Conservation (phyloP, 2,113 vertebrate genomes). For the Stigmatopora nigra region DNA sequence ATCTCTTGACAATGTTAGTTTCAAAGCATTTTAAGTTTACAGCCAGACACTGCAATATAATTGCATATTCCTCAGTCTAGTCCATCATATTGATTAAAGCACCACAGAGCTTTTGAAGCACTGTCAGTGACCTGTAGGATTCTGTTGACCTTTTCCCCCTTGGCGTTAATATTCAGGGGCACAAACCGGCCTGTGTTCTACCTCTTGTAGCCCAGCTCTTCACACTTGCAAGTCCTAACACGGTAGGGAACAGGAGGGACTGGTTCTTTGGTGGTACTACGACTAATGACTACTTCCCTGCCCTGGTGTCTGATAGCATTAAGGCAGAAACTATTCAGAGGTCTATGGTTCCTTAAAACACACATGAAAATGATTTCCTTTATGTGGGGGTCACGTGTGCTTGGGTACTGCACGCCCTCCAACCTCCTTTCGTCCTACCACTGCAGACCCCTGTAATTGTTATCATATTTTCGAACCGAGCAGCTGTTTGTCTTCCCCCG, state of each 20-base stretch:
- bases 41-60: constrained; percentile 28
- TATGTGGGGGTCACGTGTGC: constrained; percentile 54
- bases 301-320: constrained; percentile 53
- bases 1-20: constrained; percentile 48
- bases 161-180: background rate
- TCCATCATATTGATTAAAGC: constrained; percentile 14
- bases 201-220: background rate
- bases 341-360: constrained; percentile 43
- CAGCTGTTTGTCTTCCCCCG: constrained; percentile 59
- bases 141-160: background rate
- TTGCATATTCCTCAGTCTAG: constrained; percentile 6
- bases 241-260: background rate
- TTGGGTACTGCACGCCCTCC: constrained; percentile 30
- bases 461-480: constrained; percentile 57
- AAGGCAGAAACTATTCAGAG: constrained; percentile 54
- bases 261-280: constrained; percentile 15
- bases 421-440: constrained; percentile 23
- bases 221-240: background rate
- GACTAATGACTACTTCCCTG: constrained; percentile 41
- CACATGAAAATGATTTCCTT: constrained; percentile 64
- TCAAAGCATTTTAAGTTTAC: constrained; percentile 41
- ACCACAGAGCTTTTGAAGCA: background rate
- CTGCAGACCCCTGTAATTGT: constrained; percentile 57
- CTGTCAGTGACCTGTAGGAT: constrained; percentile 1
- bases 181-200: background rate